Evolutionary conservation across 1,140 invertebrate genomes (phyloP).

Genomic region (Mylabris phalerata): DNA sequence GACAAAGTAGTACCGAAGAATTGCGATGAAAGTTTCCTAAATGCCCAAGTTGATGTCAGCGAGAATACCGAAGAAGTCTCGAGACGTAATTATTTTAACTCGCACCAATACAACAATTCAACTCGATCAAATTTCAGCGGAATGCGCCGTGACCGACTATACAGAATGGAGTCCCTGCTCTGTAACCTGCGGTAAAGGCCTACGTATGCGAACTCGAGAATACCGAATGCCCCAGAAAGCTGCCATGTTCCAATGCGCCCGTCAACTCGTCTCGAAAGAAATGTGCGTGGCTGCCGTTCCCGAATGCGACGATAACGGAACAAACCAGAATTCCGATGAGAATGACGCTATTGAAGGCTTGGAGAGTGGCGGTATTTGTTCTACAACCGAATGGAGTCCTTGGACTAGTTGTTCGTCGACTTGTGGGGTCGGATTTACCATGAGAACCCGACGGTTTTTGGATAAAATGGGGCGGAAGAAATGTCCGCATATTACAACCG

Average conservation of each 20-base stretch:
- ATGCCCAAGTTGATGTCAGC: constrained; percentile 55
- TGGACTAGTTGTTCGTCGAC: constrained; percentile 80
- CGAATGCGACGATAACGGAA: constrained; percentile 51
- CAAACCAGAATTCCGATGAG: neutral
- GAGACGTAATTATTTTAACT: constrained; percentile 53
- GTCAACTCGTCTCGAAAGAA: constrained; percentile 77
- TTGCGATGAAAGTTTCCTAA: constrained; percentile 62
- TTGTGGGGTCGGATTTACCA: constrained; percentile 72
- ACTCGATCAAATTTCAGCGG: constrained; percentile 48
- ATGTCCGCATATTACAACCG: constrained; percentile 60
- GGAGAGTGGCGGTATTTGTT: constrained; percentile 53
- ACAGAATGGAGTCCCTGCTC: constrained; percentile 73
- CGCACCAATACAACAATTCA: neutral
- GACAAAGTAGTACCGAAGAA: constrained; percentile 64
- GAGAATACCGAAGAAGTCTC: constrained; percentile 66
- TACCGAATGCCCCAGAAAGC: constrained; percentile 75
- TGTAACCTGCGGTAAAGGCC: constrained; percentile 81
- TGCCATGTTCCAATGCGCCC: constrained; percentile 65
- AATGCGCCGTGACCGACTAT: constrained; percentile 71
- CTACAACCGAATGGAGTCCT: constrained; percentile 63
- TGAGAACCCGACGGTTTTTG: constrained; percentile 64
- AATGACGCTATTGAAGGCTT: constrained; percentile 28
- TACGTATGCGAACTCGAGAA: constrained; percentile 68
- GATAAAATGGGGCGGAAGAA: constrained; percentile 70
- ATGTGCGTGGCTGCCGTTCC: constrained; percentile 72